Base-by-base conservation (phyloP, 2,113 vertebrate species). In the Coptodon rendalli region DNA sequence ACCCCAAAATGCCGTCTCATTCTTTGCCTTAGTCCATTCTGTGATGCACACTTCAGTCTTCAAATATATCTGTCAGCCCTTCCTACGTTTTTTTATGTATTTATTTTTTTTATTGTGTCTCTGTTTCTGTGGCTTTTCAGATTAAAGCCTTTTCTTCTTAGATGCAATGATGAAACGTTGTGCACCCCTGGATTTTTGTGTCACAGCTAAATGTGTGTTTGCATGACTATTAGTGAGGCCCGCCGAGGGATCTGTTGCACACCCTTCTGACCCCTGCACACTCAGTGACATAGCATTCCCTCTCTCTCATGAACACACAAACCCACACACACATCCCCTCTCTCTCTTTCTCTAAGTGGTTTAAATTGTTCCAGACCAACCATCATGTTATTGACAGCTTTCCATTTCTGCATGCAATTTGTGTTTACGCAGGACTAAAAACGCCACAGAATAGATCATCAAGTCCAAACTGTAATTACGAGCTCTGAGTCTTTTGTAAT, bases 161-260 rank as follows among this genome's bases (percentile, higher is more conserved):
- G 57, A 82, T 71, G 82, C 83, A 83, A 17, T 93, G 89, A 95
- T 96, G 93, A 94, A 94, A 87, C 84, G 78, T 92, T 92, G 89
- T 83, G 83, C 86, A 66, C 87, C 91, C 50, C 87, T 81, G 83
- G 92, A 92, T 93, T 94, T 93, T 89, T 81, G 90, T 92, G 93
- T 95, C 91, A 92, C 91, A 89, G 93, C 90, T 93, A 93, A 91
- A 94, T 95, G 92, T 92, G 88, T 95, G 94, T 94, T 96, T 96
- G 94, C 89, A 94, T 91, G 94, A 89, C 94, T 92, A 92, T 96
- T 95, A 95, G 92, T 88, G 94, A 93, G 92, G 92, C 90, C 91
- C 86, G 31, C 56, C 78, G 89, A 93, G 88, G 90, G 91, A 91
- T 91, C 92, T 87, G 89, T 36, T 91, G 84, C 86, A 81, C 82